Conservation (phyloP, 2,888 invertebrate species). For the Erynnis tages region DNA sequence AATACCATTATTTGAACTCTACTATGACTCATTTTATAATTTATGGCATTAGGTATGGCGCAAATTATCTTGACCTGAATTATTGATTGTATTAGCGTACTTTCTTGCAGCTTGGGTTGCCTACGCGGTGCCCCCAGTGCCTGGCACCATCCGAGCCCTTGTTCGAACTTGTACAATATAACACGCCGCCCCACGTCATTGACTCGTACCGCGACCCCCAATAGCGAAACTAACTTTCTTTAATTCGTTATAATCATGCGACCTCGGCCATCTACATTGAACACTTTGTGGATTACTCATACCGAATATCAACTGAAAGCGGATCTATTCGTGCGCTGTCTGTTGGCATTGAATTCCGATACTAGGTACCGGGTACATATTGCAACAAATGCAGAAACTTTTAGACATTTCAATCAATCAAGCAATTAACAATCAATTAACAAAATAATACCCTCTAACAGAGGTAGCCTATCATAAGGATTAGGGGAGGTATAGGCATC, state of each 20-base stretch:
- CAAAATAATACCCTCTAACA: no score
- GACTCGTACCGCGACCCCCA: conserved; percentile 58
- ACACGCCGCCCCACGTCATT: conserved; percentile 56
- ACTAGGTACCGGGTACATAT: no score
- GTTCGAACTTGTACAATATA: conserved; percentile 62
- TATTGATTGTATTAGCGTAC: conserved; percentile 74
- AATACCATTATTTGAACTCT: background rate
- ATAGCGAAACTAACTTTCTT: conserved; percentile 59
- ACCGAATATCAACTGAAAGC: conserved; percentile 13
- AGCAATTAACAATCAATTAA: no score
- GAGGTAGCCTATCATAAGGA: no score
- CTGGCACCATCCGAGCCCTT: conserved; percentile 54
- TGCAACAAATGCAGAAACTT: no score
- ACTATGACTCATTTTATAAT: conserved; percentile 12
- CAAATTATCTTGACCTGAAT: conserved; percentile 53
- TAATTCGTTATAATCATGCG: conserved; percentile 74
- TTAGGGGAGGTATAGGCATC: no score
- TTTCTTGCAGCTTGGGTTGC: conserved; percentile 52
- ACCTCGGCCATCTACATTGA: conserved; percentile 67
- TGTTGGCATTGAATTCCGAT: no score
- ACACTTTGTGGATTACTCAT: conserved; percentile 45
- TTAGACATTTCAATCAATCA: no score
- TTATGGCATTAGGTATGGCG: conserved; percentile 33
- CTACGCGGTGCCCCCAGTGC: conserved; percentile 49
- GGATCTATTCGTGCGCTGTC: no score